Conservation (phyloP, 2,797 vertebrate genomes). For the Petrocephalus sullivani region DNA sequence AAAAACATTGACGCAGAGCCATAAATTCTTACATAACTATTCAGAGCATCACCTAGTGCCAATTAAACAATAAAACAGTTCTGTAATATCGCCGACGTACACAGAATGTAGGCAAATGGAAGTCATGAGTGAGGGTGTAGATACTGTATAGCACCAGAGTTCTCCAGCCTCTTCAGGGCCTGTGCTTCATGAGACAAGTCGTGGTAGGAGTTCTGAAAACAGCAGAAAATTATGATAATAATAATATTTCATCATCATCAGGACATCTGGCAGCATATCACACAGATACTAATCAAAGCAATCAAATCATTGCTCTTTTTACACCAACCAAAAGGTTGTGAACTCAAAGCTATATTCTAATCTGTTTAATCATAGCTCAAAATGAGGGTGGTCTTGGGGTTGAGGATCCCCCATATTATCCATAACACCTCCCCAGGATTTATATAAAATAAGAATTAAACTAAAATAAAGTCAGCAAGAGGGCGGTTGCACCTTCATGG, state of each 20-base stretch:
- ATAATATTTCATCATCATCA: neutral
- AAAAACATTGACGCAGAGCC: neutral
- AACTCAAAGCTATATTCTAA: neutral
- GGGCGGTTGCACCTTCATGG: slow-evolving; percentile 69
- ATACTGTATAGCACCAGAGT: slow-evolving; percentile 54
- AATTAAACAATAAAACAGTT: neutral
- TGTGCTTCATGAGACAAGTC: slow-evolving; percentile 60
- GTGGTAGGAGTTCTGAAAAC: slow-evolving; percentile 58
- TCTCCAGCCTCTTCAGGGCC: slow-evolving; percentile 59
- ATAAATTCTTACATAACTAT: neutral
- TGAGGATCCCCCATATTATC: neutral
- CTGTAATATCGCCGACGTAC: neutral
- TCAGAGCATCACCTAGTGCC: neutral
- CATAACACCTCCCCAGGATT: neutral
- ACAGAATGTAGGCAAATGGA: neutral
- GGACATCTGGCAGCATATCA: neutral
- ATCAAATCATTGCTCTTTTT: neutral
- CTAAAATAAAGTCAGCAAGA: no score
- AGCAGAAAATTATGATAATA: neutral
- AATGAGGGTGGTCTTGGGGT: neutral
- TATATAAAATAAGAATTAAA: neutral
- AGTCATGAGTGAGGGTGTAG: slow-evolving; percentile 56
- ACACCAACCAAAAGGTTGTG: neutral
- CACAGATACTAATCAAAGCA: neutral
- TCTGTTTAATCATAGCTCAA: neutral